phyloP scores from a whole-genome alignment of 2,797 vertebrate genomes.

The Mustela erminea region DNA sequence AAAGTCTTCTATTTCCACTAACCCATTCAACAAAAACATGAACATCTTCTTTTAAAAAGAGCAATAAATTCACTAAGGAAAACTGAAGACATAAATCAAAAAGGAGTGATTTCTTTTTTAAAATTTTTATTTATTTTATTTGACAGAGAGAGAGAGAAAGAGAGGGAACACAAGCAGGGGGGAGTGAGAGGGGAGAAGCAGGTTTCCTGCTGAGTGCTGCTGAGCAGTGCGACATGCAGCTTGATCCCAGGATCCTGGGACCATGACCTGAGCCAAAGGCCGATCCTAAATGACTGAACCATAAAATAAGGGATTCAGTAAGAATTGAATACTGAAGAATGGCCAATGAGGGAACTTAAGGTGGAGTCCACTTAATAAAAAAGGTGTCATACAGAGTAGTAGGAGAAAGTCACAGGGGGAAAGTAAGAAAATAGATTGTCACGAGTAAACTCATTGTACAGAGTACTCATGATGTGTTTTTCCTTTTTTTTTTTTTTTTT shows the following conservation, averaged over 20 bases:
- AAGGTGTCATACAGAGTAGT: neutral
- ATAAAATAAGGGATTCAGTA: neutral
- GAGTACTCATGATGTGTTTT: neutral
- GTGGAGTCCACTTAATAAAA: neutral
- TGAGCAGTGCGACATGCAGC: too few species aligned
- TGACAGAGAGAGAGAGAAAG: too few species aligned
- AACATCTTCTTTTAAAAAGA: conserved; percentile 11
- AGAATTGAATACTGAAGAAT: neutral
- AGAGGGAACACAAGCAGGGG: too few species aligned
- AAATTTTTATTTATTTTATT: too few species aligned
- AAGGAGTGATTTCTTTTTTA: neutral
- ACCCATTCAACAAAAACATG: neutral
- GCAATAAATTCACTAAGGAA: neutral
- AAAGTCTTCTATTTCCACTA: neutral
- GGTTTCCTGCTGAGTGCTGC: too few species aligned
- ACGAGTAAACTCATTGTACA: too few species aligned
- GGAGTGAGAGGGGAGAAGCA: too few species aligned
- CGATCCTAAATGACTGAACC: too few species aligned
- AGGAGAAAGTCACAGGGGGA: neutral
- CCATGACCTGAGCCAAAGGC: too few species aligned
- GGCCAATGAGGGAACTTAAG: neutral
- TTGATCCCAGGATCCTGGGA: too few species aligned
- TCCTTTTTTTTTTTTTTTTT: neutral
- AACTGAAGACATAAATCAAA: neutral
- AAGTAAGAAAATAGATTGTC: neutral